Conservation (phyloP, 2,888 invertebrate genomes). For the Drosophila nr. medialis region DNA sequence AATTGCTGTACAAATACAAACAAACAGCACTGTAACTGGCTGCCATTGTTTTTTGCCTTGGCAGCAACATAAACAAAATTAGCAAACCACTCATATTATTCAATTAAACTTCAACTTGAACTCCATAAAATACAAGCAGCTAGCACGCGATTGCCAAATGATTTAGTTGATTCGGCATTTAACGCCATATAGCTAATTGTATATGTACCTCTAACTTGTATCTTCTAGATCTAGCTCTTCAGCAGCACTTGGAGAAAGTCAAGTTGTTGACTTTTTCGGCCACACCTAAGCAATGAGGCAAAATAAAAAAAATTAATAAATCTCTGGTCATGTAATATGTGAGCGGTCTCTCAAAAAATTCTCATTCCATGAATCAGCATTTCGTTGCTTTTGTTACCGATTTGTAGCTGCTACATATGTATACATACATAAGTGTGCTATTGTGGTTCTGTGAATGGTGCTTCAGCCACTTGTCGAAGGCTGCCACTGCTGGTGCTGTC, state of each 20-base stretch:
- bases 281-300: constrained; percentile 43
- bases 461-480: constrained; percentile 36
- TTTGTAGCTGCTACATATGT: constrained; percentile 40
- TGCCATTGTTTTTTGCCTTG: constrained; percentile 34
- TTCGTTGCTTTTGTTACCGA: constrained; percentile 41
- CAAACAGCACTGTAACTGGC: constrained; percentile 15
- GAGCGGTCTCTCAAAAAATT: constrained; percentile 47
- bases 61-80: constrained; percentile 46
- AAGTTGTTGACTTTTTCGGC: constrained; percentile 39
- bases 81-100: constrained; percentile 60
- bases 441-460: constrained; percentile 25
- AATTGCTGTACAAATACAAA: constrained; percentile 38
- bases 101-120: constrained; percentile 77
- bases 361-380: constrained; percentile 61
- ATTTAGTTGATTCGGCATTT: constrained; percentile 61
- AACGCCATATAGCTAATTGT: constrained; percentile 13
- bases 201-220: constrained; percentile 11
- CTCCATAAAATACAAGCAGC: constrained; percentile 31
- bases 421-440: constrained; percentile 14
- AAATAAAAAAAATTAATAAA: constrained; percentile 23
- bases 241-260: constrained; percentile 49
- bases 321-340: constrained; percentile 61
- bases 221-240: constrained; percentile 7
- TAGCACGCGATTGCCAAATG: constrained; percentile 63
- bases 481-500: constrained; percentile 1